Base-by-base conservation (phyloP, 2,888 invertebrate species). In the Hipparchia semele region DNA sequence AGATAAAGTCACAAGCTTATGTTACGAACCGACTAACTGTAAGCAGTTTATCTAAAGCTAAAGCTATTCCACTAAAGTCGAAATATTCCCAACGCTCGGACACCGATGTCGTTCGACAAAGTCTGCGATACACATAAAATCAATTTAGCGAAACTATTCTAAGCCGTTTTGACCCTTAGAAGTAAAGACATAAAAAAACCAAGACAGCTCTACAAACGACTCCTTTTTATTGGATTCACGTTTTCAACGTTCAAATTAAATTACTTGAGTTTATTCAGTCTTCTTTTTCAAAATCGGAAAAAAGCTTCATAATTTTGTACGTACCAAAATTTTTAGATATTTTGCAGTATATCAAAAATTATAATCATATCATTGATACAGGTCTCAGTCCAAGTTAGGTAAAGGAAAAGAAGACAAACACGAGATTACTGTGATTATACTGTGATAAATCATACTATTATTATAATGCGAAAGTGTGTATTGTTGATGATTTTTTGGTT, bases 41-140 rank as follows among this genome's bases (percentile, higher is more conserved):
- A 73, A 75, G 70, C 75, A 78, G 76, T 79, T 82, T 80, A 77
- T 75, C 71, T 75, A 77, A 79, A 84, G 83, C 80, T 74, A 82
- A 81, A 86, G 82, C 80, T 81, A 76, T 82, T 83, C 83, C 80
- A 80, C 82, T 83, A 84, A 90, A 84, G 82, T 82, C 87, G 84
- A 84, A 86, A 85, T 81, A 84, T 85, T 82, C 81, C 80, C 82
- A 80, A 79, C 76, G 79, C 81, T 79, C 75, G 80, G 79, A 82
- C 83, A 81, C 79, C 82, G 82, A 84, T 7, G 83, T 84, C 80
- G 83, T 80, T 82, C 74, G 83, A 79, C 79, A 81, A 82, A 80
- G 84, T 88, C 88, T 86, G 83, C 90, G 88, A 88, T 91, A 93
- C 93, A 93, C 88, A 91, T 91, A 89, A 93, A 92, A 92, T 92